A percentile compares a stretch with the other conserved stretches of the same genome.
Conservation (phyloP, 2,888 invertebrate species). For the Eristalinus sepulchralis region DNA sequence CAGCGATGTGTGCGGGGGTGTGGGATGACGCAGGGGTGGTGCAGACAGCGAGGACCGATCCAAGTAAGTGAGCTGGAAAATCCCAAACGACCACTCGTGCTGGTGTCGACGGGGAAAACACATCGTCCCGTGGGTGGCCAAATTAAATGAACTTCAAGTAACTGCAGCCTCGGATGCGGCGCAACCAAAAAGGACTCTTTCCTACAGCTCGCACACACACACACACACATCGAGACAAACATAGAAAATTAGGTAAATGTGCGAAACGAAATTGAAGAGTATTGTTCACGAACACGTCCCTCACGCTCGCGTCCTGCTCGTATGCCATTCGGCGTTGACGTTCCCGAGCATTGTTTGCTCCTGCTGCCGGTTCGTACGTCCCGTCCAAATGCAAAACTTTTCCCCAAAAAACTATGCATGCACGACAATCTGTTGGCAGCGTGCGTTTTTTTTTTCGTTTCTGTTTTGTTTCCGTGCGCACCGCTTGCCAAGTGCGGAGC, state of each 20-base stretch:
- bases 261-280: constrained; percentile 62
- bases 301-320: neutral
- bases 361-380: neutral
- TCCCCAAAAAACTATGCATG: neutral
- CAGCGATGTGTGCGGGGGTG: neutral
- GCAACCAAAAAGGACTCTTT: neutral
- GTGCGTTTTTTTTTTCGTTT: neutral
- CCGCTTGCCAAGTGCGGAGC: neutral
- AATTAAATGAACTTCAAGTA: constrained; percentile 67
- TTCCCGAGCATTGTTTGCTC: constrained; percentile 23
- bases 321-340: neutral
- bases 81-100: constrained; percentile 41
- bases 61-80: constrained; percentile 59
- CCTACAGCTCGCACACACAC: neutral
- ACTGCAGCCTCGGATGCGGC: constrained; percentile 21
- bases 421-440: neutral
- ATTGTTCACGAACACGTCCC: constrained; percentile 60
- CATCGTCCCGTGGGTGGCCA: constrained; percentile 57
- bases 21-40: neutral
- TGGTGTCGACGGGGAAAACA: constrained; percentile 16
- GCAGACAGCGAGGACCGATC: constrained; percentile 12
- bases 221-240: constrained; percentile 29
- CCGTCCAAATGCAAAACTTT: constrained; percentile 25
- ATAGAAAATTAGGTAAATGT: constrained; percentile 65
- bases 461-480: neutral